Conservation (phyloP, 2,888 invertebrate genomes). For the Mechanitis messenoides region DNA sequence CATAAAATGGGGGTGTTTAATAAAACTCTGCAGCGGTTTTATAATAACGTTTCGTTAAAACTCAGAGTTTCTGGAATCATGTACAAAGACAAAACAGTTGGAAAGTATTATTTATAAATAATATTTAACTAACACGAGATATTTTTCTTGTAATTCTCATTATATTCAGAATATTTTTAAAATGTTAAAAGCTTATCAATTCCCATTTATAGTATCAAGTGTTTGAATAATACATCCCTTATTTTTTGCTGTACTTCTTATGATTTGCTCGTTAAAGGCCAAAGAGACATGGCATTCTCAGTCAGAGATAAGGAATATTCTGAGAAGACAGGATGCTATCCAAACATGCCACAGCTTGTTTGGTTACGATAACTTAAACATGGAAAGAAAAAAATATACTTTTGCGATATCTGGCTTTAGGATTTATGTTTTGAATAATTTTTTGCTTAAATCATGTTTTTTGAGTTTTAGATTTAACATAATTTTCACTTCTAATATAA, state of each 20-base stretch:
- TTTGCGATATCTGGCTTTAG: constrained; percentile 9
- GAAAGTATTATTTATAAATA: too few relatives aligned
- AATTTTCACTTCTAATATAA: too few relatives aligned
- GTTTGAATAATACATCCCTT: background rate
- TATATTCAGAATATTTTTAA: too few relatives aligned
- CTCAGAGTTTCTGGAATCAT: too few relatives aligned
- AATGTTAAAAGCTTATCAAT: too few relatives aligned
- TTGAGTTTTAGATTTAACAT: too few relatives aligned
- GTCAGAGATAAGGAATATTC: constrained; percentile 22
- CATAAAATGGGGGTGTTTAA: constrained; percentile 1
- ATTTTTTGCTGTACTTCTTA: constrained; percentile 10
- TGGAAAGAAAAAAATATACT: constrained; percentile 14
- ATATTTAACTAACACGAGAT: too few relatives aligned
- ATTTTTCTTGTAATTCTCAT: too few relatives aligned
- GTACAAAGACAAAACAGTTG: too few relatives aligned
- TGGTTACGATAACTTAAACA: constrained; percentile 15
- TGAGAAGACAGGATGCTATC: constrained; percentile 23
- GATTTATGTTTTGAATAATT: background rate
- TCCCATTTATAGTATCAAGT: background rate
- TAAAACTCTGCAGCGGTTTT: constrained; percentile 2
- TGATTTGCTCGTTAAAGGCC: constrained; percentile 5
- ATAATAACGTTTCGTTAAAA: background rate
- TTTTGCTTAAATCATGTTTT: too few relatives aligned
- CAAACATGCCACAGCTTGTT: constrained; percentile 16
- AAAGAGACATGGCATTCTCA: constrained; percentile 7